Conservation (phyloP, 2,797 vertebrate species). For the Gorsachius magnificus region DNA sequence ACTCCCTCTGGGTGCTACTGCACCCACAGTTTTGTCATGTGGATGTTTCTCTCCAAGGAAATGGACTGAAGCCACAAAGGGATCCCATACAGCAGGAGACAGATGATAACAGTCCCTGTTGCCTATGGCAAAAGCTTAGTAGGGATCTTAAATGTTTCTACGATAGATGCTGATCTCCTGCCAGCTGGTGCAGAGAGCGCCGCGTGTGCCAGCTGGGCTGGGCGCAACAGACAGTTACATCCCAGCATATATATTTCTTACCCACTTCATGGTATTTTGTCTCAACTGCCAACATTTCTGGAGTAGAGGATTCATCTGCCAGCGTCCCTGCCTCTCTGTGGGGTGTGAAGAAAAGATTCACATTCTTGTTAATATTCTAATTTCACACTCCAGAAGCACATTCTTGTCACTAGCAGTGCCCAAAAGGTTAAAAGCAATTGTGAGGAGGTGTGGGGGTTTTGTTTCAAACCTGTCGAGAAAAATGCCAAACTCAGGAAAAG, state of each 20-base stretch:
- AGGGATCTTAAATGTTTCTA: background rate
- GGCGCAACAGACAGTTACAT: background rate
- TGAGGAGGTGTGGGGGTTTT: background rate
- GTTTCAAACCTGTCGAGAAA: background rate
- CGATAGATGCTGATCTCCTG: background rate
- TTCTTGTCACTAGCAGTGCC: background rate
- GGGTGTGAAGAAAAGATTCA: background rate
- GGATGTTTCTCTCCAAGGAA: background rate
- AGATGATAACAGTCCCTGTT: background rate
- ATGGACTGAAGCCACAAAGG: background rate
- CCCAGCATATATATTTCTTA: slow-evolving; percentile 1
- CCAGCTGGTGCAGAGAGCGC: slow-evolving; percentile 3
- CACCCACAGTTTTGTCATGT: background rate
- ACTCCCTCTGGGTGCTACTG: background rate
- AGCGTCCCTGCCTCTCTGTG: background rate
- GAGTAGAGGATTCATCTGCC: slow-evolving; percentile 11
- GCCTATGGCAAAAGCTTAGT: background rate
- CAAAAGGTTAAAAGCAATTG: background rate
- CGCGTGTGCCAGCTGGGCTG: background rate
- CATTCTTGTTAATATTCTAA: background rate
- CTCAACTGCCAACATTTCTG: background rate
- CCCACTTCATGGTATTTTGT: slow-evolving; percentile 10
- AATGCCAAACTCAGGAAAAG: background rate
- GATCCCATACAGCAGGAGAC: background rate
- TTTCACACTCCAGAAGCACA: background rate